These are phyloP conservation scores for Tinea semifulvella DNA, from an alignment of 2,888 invertebrate species.

Conservation along the genomic window DNA sequence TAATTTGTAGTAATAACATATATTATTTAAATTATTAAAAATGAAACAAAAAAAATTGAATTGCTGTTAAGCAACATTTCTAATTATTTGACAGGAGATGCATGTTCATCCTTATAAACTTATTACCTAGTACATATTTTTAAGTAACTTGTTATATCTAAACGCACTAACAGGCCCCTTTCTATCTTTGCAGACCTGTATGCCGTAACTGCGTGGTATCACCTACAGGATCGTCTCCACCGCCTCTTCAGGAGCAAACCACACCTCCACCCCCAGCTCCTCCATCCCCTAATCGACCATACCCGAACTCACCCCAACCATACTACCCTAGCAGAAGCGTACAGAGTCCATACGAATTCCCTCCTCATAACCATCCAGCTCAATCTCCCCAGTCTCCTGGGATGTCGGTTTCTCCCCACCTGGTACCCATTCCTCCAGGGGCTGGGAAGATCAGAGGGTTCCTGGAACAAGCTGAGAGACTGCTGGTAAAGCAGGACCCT, in stretches of 20 bases:
- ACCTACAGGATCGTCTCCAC: constrained; percentile 55
- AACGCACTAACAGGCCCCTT: constrained; percentile 20
- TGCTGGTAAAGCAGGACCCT: constrained; percentile 73
- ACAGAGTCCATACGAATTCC: constrained; percentile 36
- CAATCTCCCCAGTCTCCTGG: constrained; percentile 24
- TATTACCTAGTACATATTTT: too few relatives aligned
- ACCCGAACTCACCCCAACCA: constrained; percentile 49
- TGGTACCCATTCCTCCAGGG: constrained; percentile 29
- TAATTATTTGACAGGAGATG: too few relatives aligned
- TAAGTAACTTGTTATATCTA: too few relatives aligned
- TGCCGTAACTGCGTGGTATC: constrained; percentile 82
- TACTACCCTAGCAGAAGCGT: constrained; percentile 49
- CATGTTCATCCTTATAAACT: too few relatives aligned
- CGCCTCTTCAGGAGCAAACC: constrained; percentile 44
- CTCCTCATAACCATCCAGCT: constrained; percentile 40
- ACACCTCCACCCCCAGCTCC: constrained; percentile 51
- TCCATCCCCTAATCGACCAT: constrained; percentile 36
- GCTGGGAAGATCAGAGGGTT: constrained; percentile 51
- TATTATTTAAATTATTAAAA: too few relatives aligned
- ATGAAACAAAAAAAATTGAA: too few relatives aligned
- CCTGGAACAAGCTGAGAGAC: constrained; percentile 63
- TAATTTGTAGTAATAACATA: too few relatives aligned
- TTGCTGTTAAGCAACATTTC: too few relatives aligned
- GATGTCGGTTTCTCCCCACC: constrained; percentile 56
- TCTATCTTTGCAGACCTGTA: constrained; percentile 74